A percentile compares a stretch with the other conserved stretches of the same genome.
phyloP scores from a whole-genome alignment of 2,113 vertebrate species.

The Scortum barcoo region DNA sequence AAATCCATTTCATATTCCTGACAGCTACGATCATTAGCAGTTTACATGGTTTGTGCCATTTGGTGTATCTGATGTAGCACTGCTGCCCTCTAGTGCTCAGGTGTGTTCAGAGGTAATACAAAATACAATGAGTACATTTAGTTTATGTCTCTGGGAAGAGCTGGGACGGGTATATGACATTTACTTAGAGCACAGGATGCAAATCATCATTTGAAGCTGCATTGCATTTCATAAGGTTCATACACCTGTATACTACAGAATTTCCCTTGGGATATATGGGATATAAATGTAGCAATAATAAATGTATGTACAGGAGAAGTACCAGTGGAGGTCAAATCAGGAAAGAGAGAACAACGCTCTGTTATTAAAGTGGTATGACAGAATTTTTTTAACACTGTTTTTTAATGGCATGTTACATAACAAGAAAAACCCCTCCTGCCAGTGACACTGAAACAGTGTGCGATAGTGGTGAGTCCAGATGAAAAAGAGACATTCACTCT shows the following conservation, averaged over 20 bases:
- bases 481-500: not conserved
- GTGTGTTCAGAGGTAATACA: not conserved
- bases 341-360: too few species aligned
- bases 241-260: not conserved
- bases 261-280: not conserved
- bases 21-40: not conserved
- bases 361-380: too few species aligned
- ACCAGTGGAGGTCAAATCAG: too few species aligned
- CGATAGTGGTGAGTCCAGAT: not conserved
- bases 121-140: not conserved
- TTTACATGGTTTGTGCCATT: not conserved
- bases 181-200: not conserved
- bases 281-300: too few species aligned
- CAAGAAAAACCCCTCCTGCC: not conserved
- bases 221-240: not conserved
- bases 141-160: not conserved
- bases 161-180: not conserved
- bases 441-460: not conserved
- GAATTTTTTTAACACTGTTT: not conserved
- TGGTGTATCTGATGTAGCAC: not conserved
- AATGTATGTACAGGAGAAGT: not conserved
- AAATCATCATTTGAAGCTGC: not conserved
- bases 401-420: not conserved
- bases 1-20: not conserved
- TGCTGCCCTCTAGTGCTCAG: conserved; percentile 42